Evolutionary conservation across 2,888 invertebrate genomes (phyloP).

Genomic region (Stenodera caucasica): DNA sequence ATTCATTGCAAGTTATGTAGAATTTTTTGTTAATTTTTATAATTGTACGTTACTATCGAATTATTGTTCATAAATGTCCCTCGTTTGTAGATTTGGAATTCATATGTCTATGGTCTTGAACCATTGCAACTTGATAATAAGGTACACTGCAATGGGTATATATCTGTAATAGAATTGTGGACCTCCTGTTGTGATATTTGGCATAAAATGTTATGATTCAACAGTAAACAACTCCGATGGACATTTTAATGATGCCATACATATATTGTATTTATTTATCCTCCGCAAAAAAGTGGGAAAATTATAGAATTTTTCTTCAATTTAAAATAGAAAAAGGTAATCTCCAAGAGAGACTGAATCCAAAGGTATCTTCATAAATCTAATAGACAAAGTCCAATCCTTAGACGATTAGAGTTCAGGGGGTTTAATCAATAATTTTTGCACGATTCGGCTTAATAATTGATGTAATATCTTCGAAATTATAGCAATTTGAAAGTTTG

Average conservation of each 20-base stretch:
- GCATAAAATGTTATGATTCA: constrained; percentile 29
- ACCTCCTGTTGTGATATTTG: constrained; percentile 26
- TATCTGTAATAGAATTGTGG: constrained; percentile 23
- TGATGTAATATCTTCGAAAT: constrained; percentile 3
- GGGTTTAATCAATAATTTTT: constrained; percentile 7
- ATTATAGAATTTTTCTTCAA: too few species aligned
- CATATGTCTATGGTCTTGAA: background rate
- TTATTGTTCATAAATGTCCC: constrained; percentile 4
- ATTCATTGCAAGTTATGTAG: too few species aligned
- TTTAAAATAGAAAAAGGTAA: too few species aligned
- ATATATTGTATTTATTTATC: background rate
- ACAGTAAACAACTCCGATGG: constrained; percentile 25
- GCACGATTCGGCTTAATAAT: constrained; percentile 7
- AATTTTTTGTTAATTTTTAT: background rate
- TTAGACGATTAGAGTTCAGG: background rate
- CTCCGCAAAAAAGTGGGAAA: too few species aligned
- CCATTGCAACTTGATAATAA: background rate
- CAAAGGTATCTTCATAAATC: too few species aligned
- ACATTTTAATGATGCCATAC: constrained; percentile 20
- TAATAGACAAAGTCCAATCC: background rate
- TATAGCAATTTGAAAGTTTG: too few species aligned
- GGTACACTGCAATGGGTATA: background rate
- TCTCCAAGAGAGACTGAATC: too few species aligned
- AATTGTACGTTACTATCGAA: background rate
- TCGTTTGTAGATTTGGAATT: background rate